Conservation (phyloP, 1,140 invertebrate species). For the Drosophila fuyamai region DNA sequence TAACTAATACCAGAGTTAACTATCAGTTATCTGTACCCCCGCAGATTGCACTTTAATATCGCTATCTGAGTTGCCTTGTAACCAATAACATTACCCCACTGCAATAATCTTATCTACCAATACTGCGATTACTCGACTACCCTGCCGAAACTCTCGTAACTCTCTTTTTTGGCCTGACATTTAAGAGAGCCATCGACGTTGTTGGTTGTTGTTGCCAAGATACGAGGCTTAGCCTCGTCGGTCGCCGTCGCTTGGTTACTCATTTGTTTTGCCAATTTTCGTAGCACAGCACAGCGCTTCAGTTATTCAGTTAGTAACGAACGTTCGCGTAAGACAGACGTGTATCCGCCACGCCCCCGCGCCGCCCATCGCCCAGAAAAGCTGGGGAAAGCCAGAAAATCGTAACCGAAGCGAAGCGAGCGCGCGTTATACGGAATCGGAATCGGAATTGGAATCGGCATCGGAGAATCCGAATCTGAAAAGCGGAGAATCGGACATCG, state of each 20-base stretch:
- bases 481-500: slow-evolving; percentile 43
- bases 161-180: slow-evolving; percentile 17
- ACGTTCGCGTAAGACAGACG: slow-evolving; percentile 60
- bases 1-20: background rate
- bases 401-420: slow-evolving; percentile 36
- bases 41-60: slow-evolving; percentile 19
- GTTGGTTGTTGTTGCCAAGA: slow-evolving; percentile 70
- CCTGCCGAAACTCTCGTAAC: slow-evolving; percentile 12
- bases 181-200: slow-evolving; percentile 34
- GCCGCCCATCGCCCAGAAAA: slow-evolving; percentile 10
- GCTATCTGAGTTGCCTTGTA: slow-evolving; percentile 35
- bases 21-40: slow-evolving; percentile 9
- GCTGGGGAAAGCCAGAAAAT: slow-evolving; percentile 50
- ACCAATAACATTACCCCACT: slow-evolving; percentile 7
- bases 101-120: slow-evolving; percentile 6
- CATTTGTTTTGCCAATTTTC: slow-evolving; percentile 82
- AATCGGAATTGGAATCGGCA: slow-evolving; percentile 21
- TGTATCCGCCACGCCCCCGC: slow-evolving; percentile 42
- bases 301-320: slow-evolving; percentile 71
- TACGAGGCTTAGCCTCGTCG: slow-evolving; percentile 59
- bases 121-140: slow-evolving; percentile 26
- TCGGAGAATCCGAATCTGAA: slow-evolving; percentile 19
- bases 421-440: slow-evolving; percentile 44
- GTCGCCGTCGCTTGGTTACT: slow-evolving; percentile 75
- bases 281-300: slow-evolving; percentile 59